These are phyloP conservation scores for Luehdorfia chinensis DNA, from an alignment of 1,140 invertebrate species.

Conservation along the genomic window DNA sequence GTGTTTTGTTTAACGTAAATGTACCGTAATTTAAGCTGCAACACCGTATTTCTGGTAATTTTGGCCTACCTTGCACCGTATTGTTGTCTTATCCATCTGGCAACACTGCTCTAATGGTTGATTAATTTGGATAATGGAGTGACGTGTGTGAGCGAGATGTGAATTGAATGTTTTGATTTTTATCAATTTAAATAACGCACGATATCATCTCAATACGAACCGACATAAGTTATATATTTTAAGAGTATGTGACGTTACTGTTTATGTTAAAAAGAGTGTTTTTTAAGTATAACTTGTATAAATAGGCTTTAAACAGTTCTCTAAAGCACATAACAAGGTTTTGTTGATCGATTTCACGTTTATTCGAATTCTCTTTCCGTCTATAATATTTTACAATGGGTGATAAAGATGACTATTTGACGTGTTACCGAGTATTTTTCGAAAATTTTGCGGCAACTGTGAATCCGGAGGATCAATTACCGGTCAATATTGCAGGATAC, in stretches of 20 bases:
- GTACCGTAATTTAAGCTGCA: no score
- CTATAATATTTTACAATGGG: constrained; percentile 55
- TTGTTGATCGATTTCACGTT: constrained; percentile 51
- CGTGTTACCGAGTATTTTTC: constrained; percentile 82
- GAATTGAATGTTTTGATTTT: constrained; percentile 59
- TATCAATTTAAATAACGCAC: constrained; percentile 31
- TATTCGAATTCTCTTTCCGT: constrained; percentile 29
- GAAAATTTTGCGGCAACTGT: constrained; percentile 82
- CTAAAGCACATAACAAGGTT: constrained; percentile 30
- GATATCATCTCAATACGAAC: constrained; percentile 21
- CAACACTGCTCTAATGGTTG: constrained; percentile 5
- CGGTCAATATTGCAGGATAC: constrained; percentile 83
- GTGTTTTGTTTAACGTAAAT: no score
- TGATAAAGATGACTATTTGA: constrained; percentile 82
- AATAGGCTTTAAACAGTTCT: constrained; percentile 9
- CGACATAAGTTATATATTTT: constrained; percentile 20
- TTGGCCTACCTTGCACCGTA: no score
- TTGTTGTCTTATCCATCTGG: no score
- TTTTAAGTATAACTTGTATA: constrained; percentile 14
- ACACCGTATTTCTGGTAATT: no score
- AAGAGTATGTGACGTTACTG: constrained; percentile 30
- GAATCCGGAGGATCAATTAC: constrained; percentile 84
- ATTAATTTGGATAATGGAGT: constrained; percentile 24
- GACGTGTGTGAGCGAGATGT: constrained; percentile 54
- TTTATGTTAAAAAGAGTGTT: constrained; percentile 28